Evolutionary conservation across 2,888 invertebrate genomes (phyloP).

Genomic region (Vannuccia rotundouncinata): DNA sequence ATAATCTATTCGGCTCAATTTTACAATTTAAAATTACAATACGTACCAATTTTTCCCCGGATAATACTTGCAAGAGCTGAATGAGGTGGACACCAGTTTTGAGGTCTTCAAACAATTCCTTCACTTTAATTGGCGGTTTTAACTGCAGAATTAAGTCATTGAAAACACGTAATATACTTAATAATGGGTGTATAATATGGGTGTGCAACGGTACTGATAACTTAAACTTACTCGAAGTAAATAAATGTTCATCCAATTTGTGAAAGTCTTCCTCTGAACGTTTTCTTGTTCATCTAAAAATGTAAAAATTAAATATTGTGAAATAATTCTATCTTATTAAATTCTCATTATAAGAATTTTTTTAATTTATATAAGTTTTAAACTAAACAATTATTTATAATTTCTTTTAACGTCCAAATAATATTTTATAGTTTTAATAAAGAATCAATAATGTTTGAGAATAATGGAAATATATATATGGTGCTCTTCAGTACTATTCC

Average conservation of each 20-base stretch:
- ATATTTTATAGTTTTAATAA: too few relatives aligned
- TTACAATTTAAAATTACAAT: neutral
- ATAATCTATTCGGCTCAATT: neutral
- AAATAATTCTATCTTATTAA: too few relatives aligned
- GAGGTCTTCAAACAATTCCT: slow-evolving; percentile 87
- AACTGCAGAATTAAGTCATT: slow-evolving; percentile 63
- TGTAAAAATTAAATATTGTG: neutral
- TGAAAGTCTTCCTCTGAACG: slow-evolving; percentile 96
- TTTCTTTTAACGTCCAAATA: too few relatives aligned
- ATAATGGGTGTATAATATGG: neutral
- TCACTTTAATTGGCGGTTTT: slow-evolving; percentile 81
- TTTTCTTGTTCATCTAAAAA: slow-evolving; percentile 87
- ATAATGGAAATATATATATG: too few relatives aligned
- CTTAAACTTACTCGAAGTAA: slow-evolving; percentile 57
- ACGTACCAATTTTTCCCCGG: slow-evolving; percentile 83
- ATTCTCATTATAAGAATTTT: too few relatives aligned
- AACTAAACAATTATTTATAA: too few relatives aligned
- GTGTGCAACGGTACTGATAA: neutral
- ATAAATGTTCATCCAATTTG: slow-evolving; percentile 98
- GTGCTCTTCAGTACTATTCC: too few relatives aligned
- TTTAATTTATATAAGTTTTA: too few relatives aligned
- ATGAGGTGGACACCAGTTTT: slow-evolving; percentile 88
- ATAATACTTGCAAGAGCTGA: slow-evolving; percentile 83
- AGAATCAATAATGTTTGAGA: too few relatives aligned
- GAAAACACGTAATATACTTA: neutral